A percentile compares a stretch with the other conserved stretches of the same genome.
These are phyloP conservation scores for Heterotis niloticus DNA, from an alignment of 2,113 vertebrate species.

Conservation along the genomic window DNA sequence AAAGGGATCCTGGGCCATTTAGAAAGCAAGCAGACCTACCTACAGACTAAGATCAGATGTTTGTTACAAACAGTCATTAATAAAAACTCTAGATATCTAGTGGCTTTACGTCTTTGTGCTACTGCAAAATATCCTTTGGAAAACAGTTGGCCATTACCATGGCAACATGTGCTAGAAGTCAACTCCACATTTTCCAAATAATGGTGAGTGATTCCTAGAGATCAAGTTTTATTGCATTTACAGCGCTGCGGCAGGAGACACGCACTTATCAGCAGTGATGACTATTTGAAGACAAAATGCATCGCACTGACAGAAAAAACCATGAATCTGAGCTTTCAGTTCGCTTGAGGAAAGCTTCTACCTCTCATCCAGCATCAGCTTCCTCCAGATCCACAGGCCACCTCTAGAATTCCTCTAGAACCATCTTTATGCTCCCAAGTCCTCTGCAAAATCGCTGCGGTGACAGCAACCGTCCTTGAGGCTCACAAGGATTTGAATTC, in stretches of 20 bases:
- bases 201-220: constrained; percentile 42
- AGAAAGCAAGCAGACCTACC: background rate
- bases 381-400: too few relatives aligned
- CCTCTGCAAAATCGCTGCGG: too few relatives aligned
- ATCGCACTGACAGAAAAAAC: background rate
- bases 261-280: constrained; percentile 54
- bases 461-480: too few relatives aligned
- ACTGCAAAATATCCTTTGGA: constrained; percentile 37
- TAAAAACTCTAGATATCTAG: background rate
- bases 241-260: constrained; percentile 50
- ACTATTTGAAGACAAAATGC: constrained; percentile 60
- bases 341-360: too few relatives aligned
- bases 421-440: too few relatives aligned
- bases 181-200: constrained; percentile 41
- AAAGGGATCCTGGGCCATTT: background rate
- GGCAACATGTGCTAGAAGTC: constrained; percentile 47
- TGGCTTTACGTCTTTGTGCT: background rate
- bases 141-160: constrained; percentile 46
- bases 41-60: background rate
- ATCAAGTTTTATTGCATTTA: constrained; percentile 44
- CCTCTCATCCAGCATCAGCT: too few relatives aligned
- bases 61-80: background rate
- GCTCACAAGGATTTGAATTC: too few relatives aligned
- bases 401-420: too few relatives aligned
- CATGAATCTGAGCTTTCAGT: too few relatives aligned